Evolutionary conservation across 2,113 vertebrate genomes (phyloP).

Genomic region (Calidris pygmaea): DNA sequence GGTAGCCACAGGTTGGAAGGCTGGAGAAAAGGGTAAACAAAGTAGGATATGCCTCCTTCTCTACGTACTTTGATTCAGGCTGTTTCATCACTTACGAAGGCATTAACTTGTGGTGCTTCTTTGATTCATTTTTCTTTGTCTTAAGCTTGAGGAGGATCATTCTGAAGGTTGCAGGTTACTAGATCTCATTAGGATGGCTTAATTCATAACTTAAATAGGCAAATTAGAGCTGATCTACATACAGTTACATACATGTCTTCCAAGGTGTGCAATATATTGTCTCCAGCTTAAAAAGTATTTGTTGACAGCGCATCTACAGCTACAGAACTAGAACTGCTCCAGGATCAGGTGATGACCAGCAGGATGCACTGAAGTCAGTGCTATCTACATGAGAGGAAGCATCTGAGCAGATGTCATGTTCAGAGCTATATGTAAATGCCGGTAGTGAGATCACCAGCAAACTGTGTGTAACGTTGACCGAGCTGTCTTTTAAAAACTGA

Average conservation of each 20-base stretch:
- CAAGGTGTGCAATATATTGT: background rate
- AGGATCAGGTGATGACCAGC: background rate
- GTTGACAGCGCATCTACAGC: background rate
- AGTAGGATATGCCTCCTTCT: background rate
- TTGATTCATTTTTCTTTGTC: background rate
- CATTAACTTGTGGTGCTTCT: background rate
- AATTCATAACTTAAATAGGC: background rate
- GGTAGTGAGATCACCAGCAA: background rate
- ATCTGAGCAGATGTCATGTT: accelerated
- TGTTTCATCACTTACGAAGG: background rate
- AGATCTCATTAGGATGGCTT: background rate
- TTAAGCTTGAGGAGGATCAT: background rate
- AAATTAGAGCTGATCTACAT: background rate
- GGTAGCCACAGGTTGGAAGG: background rate
- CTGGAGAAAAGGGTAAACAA: background rate
- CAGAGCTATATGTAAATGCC: background rate
- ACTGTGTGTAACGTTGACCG: background rate
- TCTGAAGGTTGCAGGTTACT: background rate
- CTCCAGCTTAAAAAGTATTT: background rate
- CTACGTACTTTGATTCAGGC: background rate
- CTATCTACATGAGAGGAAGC: background rate
- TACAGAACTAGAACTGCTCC: background rate
- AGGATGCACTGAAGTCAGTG: background rate
- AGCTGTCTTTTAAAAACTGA: background rate
- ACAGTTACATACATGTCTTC: background rate